Evolutionary conservation across 2,888 invertebrate genomes (phyloP), one percentile per base, ranked within the genome.

Genomic region (Maniola hyperantus): DNA sequence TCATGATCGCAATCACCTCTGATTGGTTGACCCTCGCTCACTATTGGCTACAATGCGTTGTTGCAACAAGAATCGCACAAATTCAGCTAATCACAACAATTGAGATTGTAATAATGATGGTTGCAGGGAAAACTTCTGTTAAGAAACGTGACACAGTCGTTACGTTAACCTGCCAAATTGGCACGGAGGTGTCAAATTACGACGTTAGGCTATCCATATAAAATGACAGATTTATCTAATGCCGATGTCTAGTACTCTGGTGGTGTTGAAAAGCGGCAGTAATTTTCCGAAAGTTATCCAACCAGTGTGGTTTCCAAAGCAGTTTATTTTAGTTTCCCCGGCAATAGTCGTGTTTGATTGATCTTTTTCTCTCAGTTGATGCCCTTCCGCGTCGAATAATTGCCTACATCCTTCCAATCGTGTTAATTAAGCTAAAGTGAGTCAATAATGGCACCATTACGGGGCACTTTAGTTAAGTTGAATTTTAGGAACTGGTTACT

Each of bases 331-430:
- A 77, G 81, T 85, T 85, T 84, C 82, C 79, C 83, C 80, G 77
- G 39, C 66, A 46, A 64, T 61, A 55, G 55, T 63, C 53, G 39
- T 66, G 55, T 57, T 81, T 82, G 73, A 73, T 72, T 81, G 76
- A 77, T 79, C 73, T 82, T 76, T 78, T 83, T 83, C 80, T 81
- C 78, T 79, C 83, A 83, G 85, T 86, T 84, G 80, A 79, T 73
- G 76, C 73, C 82, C 84, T 88, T 88, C 87, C 88, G 85, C 77
- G 79, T 85, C 71, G 69, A 72, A 72, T 87, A 87, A 87, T 85
- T 81, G 84, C 77, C 78, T 71, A 79, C 82, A 88, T 88, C 87
- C 87, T 85, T 82, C 78, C 79, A 80, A 81, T 84, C 79, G 78
- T 78, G 75, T 72, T 72, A 74, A 75, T 74, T 63, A 69, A 68